phyloP scores from a whole-genome alignment of 2,888 invertebrate species.

The Ormia ochracea region DNA sequence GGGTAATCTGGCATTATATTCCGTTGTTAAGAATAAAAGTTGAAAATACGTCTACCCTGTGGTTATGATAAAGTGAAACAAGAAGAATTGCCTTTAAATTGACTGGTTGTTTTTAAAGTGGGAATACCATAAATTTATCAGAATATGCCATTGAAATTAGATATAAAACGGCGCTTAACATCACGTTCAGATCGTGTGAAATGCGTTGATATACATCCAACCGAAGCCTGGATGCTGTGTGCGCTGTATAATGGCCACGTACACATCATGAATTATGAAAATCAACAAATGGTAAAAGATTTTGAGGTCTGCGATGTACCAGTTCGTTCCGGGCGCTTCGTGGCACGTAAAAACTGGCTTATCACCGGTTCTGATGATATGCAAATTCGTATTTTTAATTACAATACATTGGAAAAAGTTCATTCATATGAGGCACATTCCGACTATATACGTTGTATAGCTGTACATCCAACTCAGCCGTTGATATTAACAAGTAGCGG shows the following conservation, averaged over 20 bases:
- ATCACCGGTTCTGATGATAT: slow-evolving; percentile 98
- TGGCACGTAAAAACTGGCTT: slow-evolving; percentile 98
- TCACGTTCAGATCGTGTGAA: slow-evolving; percentile 99
- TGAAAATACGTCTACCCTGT: too few relatives aligned
- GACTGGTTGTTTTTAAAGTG: too few relatives aligned
- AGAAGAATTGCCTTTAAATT: too few relatives aligned
- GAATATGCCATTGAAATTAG: slow-evolving; percentile 95
- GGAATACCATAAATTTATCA: too few relatives aligned
- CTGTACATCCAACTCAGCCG: slow-evolving; percentile 97
- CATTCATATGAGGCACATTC: slow-evolving; percentile 99
- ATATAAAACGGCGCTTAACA: slow-evolving; percentile 98
- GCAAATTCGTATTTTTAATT: slow-evolving; percentile 97
- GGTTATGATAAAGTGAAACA: too few relatives aligned
- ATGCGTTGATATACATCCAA: slow-evolving; percentile 97
- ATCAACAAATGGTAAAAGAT: slow-evolving; percentile 90
- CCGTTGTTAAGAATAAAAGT: too few relatives aligned
- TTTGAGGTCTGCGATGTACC: slow-evolving; percentile 98
- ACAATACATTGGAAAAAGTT: slow-evolving; percentile 97
- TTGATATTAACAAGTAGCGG: slow-evolving; percentile 97
- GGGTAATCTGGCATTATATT: too few relatives aligned
- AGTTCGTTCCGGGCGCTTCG: slow-evolving; percentile 96
- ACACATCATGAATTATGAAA: slow-evolving; percentile 99
- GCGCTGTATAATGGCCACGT: slow-evolving; percentile 99
- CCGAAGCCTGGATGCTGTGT: slow-evolving; percentile 99
- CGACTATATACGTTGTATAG: slow-evolving; percentile 97